phyloP scores from a whole-genome alignment of 2,888 invertebrate genomes.

The Trachelus troglodyta region DNA sequence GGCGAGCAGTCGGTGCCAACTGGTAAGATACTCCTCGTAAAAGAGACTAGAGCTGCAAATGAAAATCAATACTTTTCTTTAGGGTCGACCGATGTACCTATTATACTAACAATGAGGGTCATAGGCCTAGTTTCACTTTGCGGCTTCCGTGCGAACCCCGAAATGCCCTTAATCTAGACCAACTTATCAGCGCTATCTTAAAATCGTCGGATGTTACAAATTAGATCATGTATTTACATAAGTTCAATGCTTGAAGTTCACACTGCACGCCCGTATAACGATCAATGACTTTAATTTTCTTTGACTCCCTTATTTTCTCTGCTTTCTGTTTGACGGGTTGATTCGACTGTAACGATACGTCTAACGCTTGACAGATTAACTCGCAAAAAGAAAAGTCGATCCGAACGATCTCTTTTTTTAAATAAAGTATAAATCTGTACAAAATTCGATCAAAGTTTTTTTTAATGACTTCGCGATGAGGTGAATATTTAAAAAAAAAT shows the following conservation, averaged over 20 bases:
- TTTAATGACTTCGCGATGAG: neutral
- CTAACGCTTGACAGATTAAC: neutral
- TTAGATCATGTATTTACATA: neutral
- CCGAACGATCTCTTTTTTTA: neutral
- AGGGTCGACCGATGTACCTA: slow-evolving; percentile 52
- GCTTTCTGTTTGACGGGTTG: neutral
- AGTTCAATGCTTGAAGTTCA: neutral
- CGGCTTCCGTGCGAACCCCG: neutral
- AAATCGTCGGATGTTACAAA: neutral
- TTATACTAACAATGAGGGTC: slow-evolving; percentile 25
- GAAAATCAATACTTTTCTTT: slow-evolving; percentile 58
- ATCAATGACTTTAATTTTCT: neutral
- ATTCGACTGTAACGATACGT: neutral
- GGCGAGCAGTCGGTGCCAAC: slow-evolving; percentile 43
- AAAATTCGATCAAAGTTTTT: neutral
- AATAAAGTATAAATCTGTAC: neutral
- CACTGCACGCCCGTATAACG: neutral
- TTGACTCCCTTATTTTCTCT: neutral
- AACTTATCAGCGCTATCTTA: slow-evolving; percentile 46
- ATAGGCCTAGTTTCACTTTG: slow-evolving; percentile 45
- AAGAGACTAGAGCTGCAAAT: slow-evolving; percentile 34
- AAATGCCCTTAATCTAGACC: slow-evolving; percentile 40
- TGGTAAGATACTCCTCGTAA: slow-evolving; percentile 19
- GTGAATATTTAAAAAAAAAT: neutral
- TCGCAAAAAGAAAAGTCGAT: neutral